Base-by-base conservation (phyloP, 2,888 invertebrate genomes). In the Empis livida region DNA sequence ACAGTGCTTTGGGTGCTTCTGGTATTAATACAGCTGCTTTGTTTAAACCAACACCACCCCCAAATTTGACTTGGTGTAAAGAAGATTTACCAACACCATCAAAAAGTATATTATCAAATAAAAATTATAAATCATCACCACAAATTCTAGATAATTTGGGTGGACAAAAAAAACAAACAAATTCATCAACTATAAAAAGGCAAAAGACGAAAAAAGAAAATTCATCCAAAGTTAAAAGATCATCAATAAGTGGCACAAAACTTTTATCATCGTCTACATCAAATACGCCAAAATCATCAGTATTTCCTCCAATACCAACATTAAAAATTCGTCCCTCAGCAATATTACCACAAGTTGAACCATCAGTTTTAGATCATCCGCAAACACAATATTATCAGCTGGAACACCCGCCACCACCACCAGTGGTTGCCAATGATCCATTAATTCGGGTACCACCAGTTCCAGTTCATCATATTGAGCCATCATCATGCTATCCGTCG, bases 41-140 rank as follows among this genome's bases (percentile, higher is more conserved):
- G 5, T 68, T 69, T 9, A 71, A 71, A 52, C 79, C 80, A 2
- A 77, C 76, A 55, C 74, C 74, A 44, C 76, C 79, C 4, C 80
- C 81, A 1, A 76, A 77, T 55, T 62, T 80, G 14, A 85, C 85
- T 56, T 86, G 85, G 84, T 73, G 80, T 49, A 85, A 84, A 62
- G 77, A 79, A 52, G 84, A 84, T 57, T 64, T 79, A 47, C 80
- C 80, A 2, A 74, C 80, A 27, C 76, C 78, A 13, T 60, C 67
- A 2, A 67, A 65, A 31, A 58, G 58, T 51, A 55, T 60, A 46
- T 50, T 59, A 42, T 35, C 35, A n/a, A 62, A 56, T 44, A 59
- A 56, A 42, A 35, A n/a, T n/a, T n/a, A n/a, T 35, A 35, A 35
- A n/a, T n/a, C 13, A 35, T n/a, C 13, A 35, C n/a, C 35, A 8